Base-by-base conservation (phyloP, 2,797 vertebrate genomes). In the Thripadectes ignobilis region DNA sequence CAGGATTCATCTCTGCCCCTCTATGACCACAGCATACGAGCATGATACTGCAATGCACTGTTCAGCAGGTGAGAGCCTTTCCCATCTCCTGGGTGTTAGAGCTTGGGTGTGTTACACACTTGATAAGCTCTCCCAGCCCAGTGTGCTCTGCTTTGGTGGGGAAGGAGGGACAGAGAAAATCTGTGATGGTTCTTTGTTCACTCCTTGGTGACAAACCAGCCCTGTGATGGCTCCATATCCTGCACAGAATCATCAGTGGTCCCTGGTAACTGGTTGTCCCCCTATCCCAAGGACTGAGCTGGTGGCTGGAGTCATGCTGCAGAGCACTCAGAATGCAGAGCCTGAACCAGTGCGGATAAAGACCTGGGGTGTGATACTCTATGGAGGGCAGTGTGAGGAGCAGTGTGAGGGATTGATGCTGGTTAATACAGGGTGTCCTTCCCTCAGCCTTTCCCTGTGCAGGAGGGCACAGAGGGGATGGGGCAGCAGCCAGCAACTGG, bases 61-160 rank as follows among this genome's bases (percentile, higher is more conserved):
- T 52, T 59, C 23, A 75, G 63, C 39, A 32, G 27, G 63, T 9
- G 29, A 57, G 7, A 45, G 43, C 69, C 49, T 81, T 67, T 67
- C 24, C 36, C 27, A 10, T 9, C 39, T 85, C 54, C 63, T 59
- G 69, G 24, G 18, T 58, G 23, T 38, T 43, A 27, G 19, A 68
- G 77, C 77, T 55, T 55, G 38, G 48, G 36, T 58, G 29, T 3
- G 0, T 63, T 12, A 58, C n/a, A 19, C 20, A 18, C 83, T 59
- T 22, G 69, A 6, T 21, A 43, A 88, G 38, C 34, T 78, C 62
- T 62, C 43, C 66, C 27, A 72, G 39, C 41, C 58, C 2, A 1
- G 29, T 17, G 15, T 0, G 0, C 43, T 1, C 2, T 54, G 79
- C 62, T 85, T 62, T 2, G 1, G 41, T 24, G 32, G 39, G 72